Base-by-base conservation (phyloP, 64 coral and sea anemone genomes). In the Pocillopora damicornis region DNA sequence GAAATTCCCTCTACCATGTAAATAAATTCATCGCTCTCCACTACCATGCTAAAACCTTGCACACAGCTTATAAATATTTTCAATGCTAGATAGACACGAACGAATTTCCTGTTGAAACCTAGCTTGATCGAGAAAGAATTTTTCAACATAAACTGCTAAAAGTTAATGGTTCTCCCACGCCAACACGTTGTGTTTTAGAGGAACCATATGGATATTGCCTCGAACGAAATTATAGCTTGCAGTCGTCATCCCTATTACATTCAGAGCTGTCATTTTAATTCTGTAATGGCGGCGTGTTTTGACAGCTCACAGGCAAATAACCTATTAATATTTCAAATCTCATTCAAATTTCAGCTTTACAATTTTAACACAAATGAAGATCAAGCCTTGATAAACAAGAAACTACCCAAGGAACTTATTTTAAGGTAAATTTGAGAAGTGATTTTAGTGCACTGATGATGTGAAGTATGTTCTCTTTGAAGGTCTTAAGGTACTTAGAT, bases 351-450 rank as follows among this genome's bases (percentile, higher is more conserved):
- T 22, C 76, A 91, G 90, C 83, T 91, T 36, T 85, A 91, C 36
- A 76, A 91, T 77, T 91, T 91, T 57, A 91, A 91, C 83, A 91
- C 83, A 67, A 91, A 91, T 79, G 90, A 86, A 65, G 90, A 91
- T 30, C 90, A 91, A 86, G 90, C 90, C 14, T 60, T 87, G 26
- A 91, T 91, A 65, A 91, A 91, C 76, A 91, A 91, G 65, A 91
- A 91, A 79, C 90, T 91, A 22, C 90, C 90, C 15, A 91, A 87
- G 73, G 90, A 91, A 79, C 90, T 91, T 72, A 91, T 91, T 61
- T 81, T 91, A 65, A 87, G 90, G 90, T 91, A 72, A 79, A 16
- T 63, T 51, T 7, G 7, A 51, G 42, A 7, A 7, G 42, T 51
- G 42, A 51, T 51, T 7, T 51, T 7, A 51, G 42, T 51, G 42